phyloP scores from a whole-genome alignment of 2,888 invertebrate species.

The Scaeva pyrastri region DNA sequence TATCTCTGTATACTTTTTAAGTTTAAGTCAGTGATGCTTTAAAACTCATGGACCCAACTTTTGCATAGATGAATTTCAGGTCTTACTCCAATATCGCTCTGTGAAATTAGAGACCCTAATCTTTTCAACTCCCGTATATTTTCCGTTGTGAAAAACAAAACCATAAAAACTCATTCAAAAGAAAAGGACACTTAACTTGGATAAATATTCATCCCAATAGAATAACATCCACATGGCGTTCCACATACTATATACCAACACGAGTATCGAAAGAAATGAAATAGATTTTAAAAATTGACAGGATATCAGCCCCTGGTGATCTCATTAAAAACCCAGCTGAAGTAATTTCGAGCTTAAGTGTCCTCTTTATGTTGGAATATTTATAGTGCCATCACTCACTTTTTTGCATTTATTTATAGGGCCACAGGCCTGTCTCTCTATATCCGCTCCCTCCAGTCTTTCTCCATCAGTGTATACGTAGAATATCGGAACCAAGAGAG shows the following conservation, averaged over 20 bases:
- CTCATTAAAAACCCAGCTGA: conserved; percentile 77
- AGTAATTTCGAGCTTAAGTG: conserved; percentile 77
- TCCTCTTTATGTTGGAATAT: conserved; percentile 77
- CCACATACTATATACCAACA: not conserved
- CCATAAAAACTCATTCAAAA: not conserved
- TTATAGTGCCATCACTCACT: conserved; percentile 76
- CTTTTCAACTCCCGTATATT: no score
- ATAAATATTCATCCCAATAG: not conserved
- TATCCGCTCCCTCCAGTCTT: no score
- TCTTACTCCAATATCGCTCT: no score
- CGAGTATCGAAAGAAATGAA: not conserved
- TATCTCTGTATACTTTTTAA: no score
- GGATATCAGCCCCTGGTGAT: conserved; percentile 74
- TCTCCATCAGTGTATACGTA: no score
- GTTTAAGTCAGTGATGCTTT: no score
- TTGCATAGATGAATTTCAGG: no score
- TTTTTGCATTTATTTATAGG: conserved; percentile 66
- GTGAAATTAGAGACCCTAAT: no score
- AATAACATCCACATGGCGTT: conserved; percentile 3
- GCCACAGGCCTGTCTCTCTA: conserved; percentile 10
- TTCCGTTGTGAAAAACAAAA: no score
- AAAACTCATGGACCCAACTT: no score
- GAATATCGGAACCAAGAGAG: conserved; percentile 9
- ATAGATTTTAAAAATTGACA: conserved; percentile 50
- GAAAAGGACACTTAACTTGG: not conserved